Evolutionary conservation across 2,888 invertebrate genomes (phyloP), one percentile per base, ranked within the genome.

Genomic region (Nemapogon koenigi): DNA sequence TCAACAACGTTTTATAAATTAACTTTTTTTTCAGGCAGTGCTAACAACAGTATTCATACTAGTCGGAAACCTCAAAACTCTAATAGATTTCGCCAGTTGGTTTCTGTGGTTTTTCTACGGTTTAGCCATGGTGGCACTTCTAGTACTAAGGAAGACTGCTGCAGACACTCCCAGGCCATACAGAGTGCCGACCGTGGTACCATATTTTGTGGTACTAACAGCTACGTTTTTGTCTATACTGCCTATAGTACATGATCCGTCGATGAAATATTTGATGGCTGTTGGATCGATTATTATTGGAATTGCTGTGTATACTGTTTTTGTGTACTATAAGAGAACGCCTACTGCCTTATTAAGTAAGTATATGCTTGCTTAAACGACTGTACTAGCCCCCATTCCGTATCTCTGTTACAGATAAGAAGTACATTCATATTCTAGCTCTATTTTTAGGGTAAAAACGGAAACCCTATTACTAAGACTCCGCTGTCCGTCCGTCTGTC

Each of bases 61-160:
- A 31, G 80, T 86, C 16, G 91, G 91, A 39, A 84, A 90, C 61
- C 90, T 93, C 41, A 79, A 81, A 35, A 83, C 85, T 2, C 75
- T 94, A 10, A 93, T 94, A 46, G 89, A 91, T 51, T 91, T 93
- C 58, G 90, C 91, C 29, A 91, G 91, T 59, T 93, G 93, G 76
- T 83, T 92, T 44, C 87, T 91, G 15, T 94, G 93, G 93, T 83
- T 91, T 43, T 91, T 91, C 68, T 94, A 93, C 59, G 93, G 91
- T 0, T 63, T 86, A 0, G 90, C 91, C 0, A 90, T 93, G 88
- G 81, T 89, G 1, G 86, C 91, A 0, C 69, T 94, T 13, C 61
- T 94, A 22, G 82, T 91, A 1, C 69, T 94, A 52, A 65, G 93
- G 32, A 84, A 63, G 50, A 91, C 89, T 0, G 86, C 85, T 54